Base-by-base conservation (phyloP, 2,888 invertebrate genomes). In the Parnassius apollo region DNA sequence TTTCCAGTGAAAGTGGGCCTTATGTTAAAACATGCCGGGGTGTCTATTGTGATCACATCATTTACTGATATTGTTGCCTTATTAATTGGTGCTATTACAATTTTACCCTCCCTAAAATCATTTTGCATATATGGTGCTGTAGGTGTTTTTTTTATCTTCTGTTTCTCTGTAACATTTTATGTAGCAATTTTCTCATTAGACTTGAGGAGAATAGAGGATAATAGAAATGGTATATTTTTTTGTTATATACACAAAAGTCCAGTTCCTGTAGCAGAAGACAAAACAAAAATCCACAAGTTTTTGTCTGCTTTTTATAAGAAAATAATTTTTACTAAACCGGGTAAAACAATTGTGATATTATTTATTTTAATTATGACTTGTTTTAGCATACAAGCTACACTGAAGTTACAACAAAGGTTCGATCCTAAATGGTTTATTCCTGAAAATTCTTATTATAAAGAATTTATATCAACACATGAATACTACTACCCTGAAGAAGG, bases 391-490 rank as follows among this genome's bases (percentile, higher is more conserved):
- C 86, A 93, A 72, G 94, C 94, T 46, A 88, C 94, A 57, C 82
- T 94, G 59, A 92, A 93, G 69, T 85, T 96, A 59, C 94, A 96
- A 77, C 96, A 96, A 81, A 94, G 95, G 78, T 96, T 96, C 82
- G 96, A 96, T 81, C 95, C 95, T 0, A 92, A 92, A 61, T 96
- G 96, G 96, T 96, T 96, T 76, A 92, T 96, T 63, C 96, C 96
- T 0, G 92, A 94, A 59, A 92, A 92, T 57, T 94, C 95, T 0
- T 95, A 96, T 77, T 93, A 95, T 59, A 93, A 92, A 69, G 82
- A 94, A 60, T 96, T 93, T 80, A 73, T 94, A 3, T 75, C 85
- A 51, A 84, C 89, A n/a, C 87, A 93, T 59, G 92, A 93, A 58
- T 68, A 85, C 62, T 94, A 93, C 74, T 97, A 94, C 80, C 96